Evolutionary conservation across 2,797 vertebrate genomes (phyloP), one percentile per base, ranked within the genome.

Genomic region (Moxostoma hubbsi): DNA sequence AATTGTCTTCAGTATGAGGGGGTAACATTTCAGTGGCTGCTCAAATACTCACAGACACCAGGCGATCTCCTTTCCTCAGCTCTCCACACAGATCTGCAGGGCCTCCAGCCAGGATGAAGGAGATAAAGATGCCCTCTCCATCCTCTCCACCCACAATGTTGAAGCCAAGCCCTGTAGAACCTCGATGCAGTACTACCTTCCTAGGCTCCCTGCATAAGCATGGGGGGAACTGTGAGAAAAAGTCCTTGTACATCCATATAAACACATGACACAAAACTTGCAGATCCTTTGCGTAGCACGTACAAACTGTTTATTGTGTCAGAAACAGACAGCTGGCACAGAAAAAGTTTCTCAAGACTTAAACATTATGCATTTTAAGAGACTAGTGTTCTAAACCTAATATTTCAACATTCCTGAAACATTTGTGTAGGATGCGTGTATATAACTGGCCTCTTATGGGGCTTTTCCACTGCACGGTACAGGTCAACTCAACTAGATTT

Each of bases 71-170:
- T 91, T 97, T 98, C 88, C 94, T 93, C 87, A 99, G 96, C 87
- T 99, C 98, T 73, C 98, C 97, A 36, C 96, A 96, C 51, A 99
- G 94, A 86, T 99, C 98, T 12, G 97, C 98, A 11, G 98, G 97
- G 9, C 98, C 98, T 82, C 98, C 98, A 0, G 98, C 97, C 62
- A 99, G 95, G 87, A 99, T 98, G 93, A 99, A 99, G 80, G 97
- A 99, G 88, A 99, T 98, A 89, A 99, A 99, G 91, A 99, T 99
- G 16, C 97, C 97, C 91, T 99, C 97, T 69, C 97, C 97, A 51
- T 98, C 97, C 90, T 98, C 97, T 18, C 97, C 97, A 54, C 97
- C 97, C 73, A 99, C 97, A 43, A 99, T 99, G 93, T 99, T 99
- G 89, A 99, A 99, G 83, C 98, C 98, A 82, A 99, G 93, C 1